phyloP scores from a whole-genome alignment of 2,113 vertebrate species.

The Eurystomus gularis region DNA sequence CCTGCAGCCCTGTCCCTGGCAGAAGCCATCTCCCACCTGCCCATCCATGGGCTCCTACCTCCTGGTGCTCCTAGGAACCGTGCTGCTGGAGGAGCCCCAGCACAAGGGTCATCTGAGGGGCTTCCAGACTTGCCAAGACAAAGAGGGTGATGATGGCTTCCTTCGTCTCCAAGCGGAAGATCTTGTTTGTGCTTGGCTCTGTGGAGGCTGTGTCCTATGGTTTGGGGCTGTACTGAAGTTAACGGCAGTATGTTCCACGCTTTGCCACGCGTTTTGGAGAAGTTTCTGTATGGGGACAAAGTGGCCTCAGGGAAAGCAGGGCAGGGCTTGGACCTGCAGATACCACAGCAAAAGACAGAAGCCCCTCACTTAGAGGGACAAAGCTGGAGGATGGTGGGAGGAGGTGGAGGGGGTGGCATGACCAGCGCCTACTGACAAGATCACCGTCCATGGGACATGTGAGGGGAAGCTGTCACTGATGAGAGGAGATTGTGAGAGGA shows the following conservation, averaged over 20 bases:
- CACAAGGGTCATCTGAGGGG: fast-evolving
- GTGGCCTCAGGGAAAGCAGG: too few species aligned
- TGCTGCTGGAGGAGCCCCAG: background rate
- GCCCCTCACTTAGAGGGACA: too few species aligned
- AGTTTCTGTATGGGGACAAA: too few species aligned
- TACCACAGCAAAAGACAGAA: too few species aligned
- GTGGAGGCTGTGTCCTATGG: too few species aligned
- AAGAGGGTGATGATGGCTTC: background rate
- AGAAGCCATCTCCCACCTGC: background rate
- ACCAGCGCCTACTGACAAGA: background rate
- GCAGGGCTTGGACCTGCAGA: too few species aligned
- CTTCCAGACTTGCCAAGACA: background rate
- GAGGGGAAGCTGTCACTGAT: background rate
- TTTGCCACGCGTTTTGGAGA: too few species aligned
- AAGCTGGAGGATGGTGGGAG: background rate
- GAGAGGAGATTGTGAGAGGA: background rate
- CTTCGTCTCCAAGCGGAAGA: too few species aligned
- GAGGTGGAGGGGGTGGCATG: background rate
- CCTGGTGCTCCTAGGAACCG: background rate
- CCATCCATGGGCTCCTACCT: background rate
- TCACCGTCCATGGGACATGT: fast-evolving
- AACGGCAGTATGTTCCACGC: too few species aligned
- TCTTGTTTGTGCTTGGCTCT: too few species aligned
- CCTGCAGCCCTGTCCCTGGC: background rate
- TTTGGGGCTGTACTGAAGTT: too few species aligned